Evolutionary conservation across 2,797 vertebrate genomes (phyloP).

Genomic region (Cynopterus sphinx): DNA sequence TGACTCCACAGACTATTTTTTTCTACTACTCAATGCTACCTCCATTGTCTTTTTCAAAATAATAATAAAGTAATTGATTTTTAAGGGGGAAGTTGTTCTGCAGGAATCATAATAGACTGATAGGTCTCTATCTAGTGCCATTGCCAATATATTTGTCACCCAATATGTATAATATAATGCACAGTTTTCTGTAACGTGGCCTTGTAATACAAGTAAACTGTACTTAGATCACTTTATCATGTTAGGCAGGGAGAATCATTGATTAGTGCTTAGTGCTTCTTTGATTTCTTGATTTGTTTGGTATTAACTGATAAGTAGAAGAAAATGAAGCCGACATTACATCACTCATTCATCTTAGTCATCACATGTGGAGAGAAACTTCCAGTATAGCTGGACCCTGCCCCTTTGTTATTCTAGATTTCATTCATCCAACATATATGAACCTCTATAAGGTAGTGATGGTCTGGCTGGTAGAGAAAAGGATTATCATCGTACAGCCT

Average conservation of each 20-base stretch:
- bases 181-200: background rate
- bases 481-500: background rate
- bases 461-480: background rate
- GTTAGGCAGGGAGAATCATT: background rate
- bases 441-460: background rate
- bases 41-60: slow-evolving; percentile 41
- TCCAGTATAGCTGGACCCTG: background rate
- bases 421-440: background rate
- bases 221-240: background rate
- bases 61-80: slow-evolving; percentile 11
- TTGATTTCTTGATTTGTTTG: background rate
- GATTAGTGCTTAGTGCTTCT: background rate
- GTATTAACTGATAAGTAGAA: background rate
- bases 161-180: background rate
- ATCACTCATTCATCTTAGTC: background rate
- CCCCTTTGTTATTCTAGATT: background rate
- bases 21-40: background rate
- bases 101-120: background rate
- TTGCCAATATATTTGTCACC: background rate
- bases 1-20: background rate
- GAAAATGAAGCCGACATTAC: background rate
- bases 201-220: background rate
- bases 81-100: background rate
- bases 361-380: background rate
- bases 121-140: background rate